Base-by-base conservation (phyloP, 2,888 invertebrate species). In the Coelogynopora nodosa region DNA sequence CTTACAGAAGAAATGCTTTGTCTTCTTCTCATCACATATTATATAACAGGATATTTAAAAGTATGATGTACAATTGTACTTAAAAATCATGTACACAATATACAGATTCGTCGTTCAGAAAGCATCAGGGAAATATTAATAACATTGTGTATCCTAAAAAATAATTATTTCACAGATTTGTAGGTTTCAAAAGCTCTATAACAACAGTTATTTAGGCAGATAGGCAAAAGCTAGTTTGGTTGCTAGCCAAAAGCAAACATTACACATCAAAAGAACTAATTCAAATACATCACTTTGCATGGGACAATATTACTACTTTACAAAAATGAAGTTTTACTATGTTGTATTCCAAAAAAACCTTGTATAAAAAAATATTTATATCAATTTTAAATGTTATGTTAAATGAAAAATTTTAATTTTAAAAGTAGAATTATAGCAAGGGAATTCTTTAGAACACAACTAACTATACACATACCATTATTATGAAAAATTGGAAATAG, bases 1-100 rank as follows among this genome's bases (percentile, higher is more conserved):
- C 74, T 74, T n/a, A 74, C 23, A 13, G 74, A 74, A 74, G 10
- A 74, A 49, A 49, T 49, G 74, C 74, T 74, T 74, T 74, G 74
- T 74, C 23, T 23, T 74, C 74, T 74, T 26, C 5, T 49, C 49
- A 49, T 18, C 5, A 13, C 5, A 13, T 49, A 49, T 49, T 49
- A 49, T 49, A 49, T 49, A 49, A 49, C 49, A 49, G 49, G 49
- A 49, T 49, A 49, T 49, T 49, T 18, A 49, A 49, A 49, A 49
- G 18, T 5, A 13, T 13, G 49, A 49, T 49, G 49, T 5, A 74
- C 5, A 74, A 74, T 13, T 74, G 49, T 49, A 23, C 74, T 74
- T 74, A 5, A 13, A 23, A 74, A 23, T 74, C 74, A 74, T 74
- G 5, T 74, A 74, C 74, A 74, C 74, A 74, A 74, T 74, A 74